Evolutionary conservation across 2,113 vertebrate genomes (phyloP).

Genomic region (Nerophis lumbriciformis): DNA sequence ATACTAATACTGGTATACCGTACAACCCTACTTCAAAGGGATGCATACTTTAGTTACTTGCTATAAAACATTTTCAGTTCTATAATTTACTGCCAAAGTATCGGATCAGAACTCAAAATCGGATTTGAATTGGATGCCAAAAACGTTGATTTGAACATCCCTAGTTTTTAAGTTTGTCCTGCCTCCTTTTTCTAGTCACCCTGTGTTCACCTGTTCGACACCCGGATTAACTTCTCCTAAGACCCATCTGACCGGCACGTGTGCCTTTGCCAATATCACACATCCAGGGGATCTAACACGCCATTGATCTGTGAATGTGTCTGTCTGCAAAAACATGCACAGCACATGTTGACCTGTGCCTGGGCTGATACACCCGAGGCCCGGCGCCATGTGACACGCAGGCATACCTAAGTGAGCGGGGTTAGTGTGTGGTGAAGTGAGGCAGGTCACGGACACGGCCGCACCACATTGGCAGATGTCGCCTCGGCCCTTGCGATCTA

Average conservation of each 20-base stretch:
- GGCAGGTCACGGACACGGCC: constrained; percentile 43
- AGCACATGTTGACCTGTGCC: neutral
- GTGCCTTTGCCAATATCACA: constrained; percentile 12
- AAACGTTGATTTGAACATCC: too few species aligned
- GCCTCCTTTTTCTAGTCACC: neutral
- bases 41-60: too few species aligned
- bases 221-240: constrained; percentile 16
- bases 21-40: too few species aligned
- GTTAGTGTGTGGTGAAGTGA: constrained; percentile 31
- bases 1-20: too few species aligned
- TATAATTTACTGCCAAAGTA: too few species aligned
- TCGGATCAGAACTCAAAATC: too few species aligned
- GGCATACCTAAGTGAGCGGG: constrained; percentile 19
- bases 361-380: constrained; percentile 3
- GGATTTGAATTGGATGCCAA: too few species aligned
- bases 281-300: neutral
- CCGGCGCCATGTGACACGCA: constrained; percentile 12
- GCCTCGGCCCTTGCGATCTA: constrained; percentile 30
- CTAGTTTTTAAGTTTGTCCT: neutral
- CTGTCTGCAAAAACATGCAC: neutral
- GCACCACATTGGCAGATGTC: constrained; percentile 38
- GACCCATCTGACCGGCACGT: neutral
- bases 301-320: constrained; percentile 32
- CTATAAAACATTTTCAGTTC: too few species aligned
- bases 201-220: constrained; percentile 13